Evolutionary conservation across 2,797 vertebrate genomes (phyloP), one percentile per base, ranked within the genome.

Genomic region (Galago senegalensis): DNA sequence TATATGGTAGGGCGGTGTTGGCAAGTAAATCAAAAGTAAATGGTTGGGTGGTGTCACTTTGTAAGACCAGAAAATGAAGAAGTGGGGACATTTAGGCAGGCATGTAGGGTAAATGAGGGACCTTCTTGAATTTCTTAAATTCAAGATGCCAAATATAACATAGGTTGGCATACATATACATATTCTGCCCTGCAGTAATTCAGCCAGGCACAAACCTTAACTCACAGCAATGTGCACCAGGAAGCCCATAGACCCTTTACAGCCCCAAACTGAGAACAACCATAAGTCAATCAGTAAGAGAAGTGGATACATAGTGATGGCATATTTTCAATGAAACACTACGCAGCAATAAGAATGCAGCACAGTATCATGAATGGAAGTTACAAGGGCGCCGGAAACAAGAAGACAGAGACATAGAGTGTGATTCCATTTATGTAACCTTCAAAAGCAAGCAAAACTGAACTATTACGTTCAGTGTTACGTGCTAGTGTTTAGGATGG

Each of bases 341-440:
- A 21, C 2, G 18, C 20, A n/a, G 70, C 17, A 21, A 6, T 0
- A 1, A 80, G 60, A 58, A 25, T 0, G 23, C 34, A 2, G 11
- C 82, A 70, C 12, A 37, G 1, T 25, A 37, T 13, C 34, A 1
- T 2, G 10, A n/a, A n/a, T 56, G 65, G 31, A 73, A 53, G 63
- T 31, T 49, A 49, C 29, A 79, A 40, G 75, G 81, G 34, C 17
- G 31, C 23, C 1, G 3, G 12, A 60, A 1, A 5, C 60, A 63
- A 8, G 81, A 49, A 49, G 56, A 29, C 6, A 23, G 9, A 49
- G 1, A 9, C 49, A 70, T 0, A 31, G 46, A 67, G 53, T 5
- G 5, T 7, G 5, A n/a, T 13, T 29, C 60, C n/a, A 0, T 31
- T 43, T 65, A 25, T 0, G 16, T 4, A 25, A 60, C 12, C 1